Evolutionary conservation across 2,113 vertebrate species (phyloP).

Genomic region (Dinomys branickii): DNA sequence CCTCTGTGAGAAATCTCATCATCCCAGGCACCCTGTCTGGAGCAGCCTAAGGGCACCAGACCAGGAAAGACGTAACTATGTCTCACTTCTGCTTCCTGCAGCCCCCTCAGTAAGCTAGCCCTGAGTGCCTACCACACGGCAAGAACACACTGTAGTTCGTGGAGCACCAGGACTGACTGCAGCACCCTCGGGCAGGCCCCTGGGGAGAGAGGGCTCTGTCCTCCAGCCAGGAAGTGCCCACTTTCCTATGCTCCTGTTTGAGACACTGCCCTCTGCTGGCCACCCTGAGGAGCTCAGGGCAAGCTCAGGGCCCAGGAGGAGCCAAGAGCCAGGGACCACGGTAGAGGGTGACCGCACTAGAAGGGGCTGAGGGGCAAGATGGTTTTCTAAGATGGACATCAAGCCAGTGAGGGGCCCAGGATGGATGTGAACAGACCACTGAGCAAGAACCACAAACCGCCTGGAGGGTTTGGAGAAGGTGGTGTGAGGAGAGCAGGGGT

Average conservation of each 20-base stretch:
- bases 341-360: neutral
- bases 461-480: neutral
- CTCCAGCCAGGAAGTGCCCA: neutral
- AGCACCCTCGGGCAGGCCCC: neutral
- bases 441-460: neutral
- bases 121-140: neutral
- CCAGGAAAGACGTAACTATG: neutral
- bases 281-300: neutral
- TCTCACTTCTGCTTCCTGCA: conserved; percentile 71
- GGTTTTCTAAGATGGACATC: neutral
- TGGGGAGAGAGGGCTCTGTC: neutral
- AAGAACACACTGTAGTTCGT: neutral
- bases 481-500: neutral
- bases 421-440: neutral
- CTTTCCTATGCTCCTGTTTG: neutral
- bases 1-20: neutral
- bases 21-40: neutral
- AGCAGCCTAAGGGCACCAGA: too few species aligned
- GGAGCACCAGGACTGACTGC: neutral
- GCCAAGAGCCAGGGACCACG: neutral
- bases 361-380: neutral
- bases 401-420: neutral
- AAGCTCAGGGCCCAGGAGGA: neutral
- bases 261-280: conserved; percentile 59
- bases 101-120: conserved; percentile 30